Evolutionary conservation across 2,888 invertebrate genomes (phyloP).

Genomic region (Andrena dorsata): DNA sequence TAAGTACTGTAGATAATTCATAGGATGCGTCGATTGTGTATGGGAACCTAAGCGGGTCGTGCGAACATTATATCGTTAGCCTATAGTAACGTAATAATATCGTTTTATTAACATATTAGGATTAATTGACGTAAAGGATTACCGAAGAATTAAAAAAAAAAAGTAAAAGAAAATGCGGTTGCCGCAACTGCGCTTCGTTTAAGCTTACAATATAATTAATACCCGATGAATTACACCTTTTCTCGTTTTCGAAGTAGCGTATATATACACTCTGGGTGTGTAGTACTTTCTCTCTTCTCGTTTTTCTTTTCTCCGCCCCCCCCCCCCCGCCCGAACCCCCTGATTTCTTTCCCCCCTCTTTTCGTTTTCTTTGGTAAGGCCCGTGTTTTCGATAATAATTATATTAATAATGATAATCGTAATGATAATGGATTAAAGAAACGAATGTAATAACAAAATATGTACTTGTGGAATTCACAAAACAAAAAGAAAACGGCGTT

Average conservation of each 20-base stretch:
- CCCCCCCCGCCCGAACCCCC: neutral
- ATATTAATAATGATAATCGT: slow-evolving; percentile 70
- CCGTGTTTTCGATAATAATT: slow-evolving; percentile 72
- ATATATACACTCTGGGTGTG: slow-evolving; percentile 55
- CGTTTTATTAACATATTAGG: slow-evolving; percentile 78
- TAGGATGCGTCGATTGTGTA: slow-evolving; percentile 75
- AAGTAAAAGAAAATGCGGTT: slow-evolving; percentile 36
- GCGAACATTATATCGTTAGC: slow-evolving; percentile 74
- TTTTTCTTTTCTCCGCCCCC: slow-evolving; percentile 39
- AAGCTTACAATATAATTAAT: slow-evolving; percentile 46
- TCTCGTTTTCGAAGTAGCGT: slow-evolving; percentile 63
- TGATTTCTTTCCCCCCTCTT: slow-evolving; percentile 52
- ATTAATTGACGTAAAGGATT: slow-evolving; percentile 67
- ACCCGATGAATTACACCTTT: slow-evolving; percentile 46
- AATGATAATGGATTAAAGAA: slow-evolving; percentile 71
- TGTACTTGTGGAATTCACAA: slow-evolving; percentile 80
- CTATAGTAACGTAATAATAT: slow-evolving; percentile 76
- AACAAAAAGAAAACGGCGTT: slow-evolving; percentile 70
- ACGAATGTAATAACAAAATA: slow-evolving; percentile 77
- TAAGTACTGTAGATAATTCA: slow-evolving; percentile 50
- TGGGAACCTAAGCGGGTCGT: slow-evolving; percentile 67
- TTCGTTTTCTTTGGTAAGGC: slow-evolving; percentile 59
- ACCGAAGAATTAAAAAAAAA: slow-evolving; percentile 29
- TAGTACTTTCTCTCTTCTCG: slow-evolving; percentile 57
- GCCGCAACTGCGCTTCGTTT: slow-evolving; percentile 61